Base-by-base conservation (phyloP, 2,797 vertebrate species). In the Pseudopleuronectes americanus region DNA sequence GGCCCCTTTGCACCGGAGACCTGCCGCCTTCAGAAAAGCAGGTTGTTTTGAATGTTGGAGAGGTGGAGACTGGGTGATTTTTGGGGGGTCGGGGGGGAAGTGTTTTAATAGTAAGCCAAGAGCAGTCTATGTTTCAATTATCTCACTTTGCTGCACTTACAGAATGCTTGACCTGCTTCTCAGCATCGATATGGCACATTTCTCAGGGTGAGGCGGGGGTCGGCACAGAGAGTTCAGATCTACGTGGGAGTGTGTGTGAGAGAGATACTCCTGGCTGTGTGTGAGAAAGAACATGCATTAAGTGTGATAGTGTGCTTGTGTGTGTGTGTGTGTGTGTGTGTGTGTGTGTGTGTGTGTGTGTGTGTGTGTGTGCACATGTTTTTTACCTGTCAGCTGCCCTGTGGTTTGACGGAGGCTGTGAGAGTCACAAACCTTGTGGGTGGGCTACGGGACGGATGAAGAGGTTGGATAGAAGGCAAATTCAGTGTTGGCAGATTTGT, bases 81-180 rank as follows among this genome's bases (percentile, higher is more conserved):
- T 36, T 45, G 12, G 47, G 21, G 43, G 16, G 61, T 4, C 5
- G 33, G 31, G 28, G 33, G 26, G 53, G 0, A 33, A 4, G 55
- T 61, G 56, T 67, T 77, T 85, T 76, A 89, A 71, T 80, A 66
- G 49, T 74, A 80, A 84, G 65, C 84, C 19, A 24, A 62, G 17
- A 75, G 77, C 82, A 63, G 71, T 79, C 83, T 77, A 72, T 77
- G 82, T 84, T 82, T 55, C 71, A 80, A 88, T 89, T 89, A 87
- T 88, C 84, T 87, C 85, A 89, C 80, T 85, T 90, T 88, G 83
- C 60, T 89, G 87, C 85, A 85, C 83, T 83, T 68, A 47, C 76
- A 89, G 86, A 90, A 91, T 86, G 84, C 82, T 84, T 87, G 89
- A 87, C 84, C 87, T 88, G 86, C 84, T 90, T 90, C 90, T 90